Evolutionary conservation across 2,113 vertebrate species (phyloP), one percentile per base, ranked within the genome.

Genomic region (Vimba vimba): DNA sequence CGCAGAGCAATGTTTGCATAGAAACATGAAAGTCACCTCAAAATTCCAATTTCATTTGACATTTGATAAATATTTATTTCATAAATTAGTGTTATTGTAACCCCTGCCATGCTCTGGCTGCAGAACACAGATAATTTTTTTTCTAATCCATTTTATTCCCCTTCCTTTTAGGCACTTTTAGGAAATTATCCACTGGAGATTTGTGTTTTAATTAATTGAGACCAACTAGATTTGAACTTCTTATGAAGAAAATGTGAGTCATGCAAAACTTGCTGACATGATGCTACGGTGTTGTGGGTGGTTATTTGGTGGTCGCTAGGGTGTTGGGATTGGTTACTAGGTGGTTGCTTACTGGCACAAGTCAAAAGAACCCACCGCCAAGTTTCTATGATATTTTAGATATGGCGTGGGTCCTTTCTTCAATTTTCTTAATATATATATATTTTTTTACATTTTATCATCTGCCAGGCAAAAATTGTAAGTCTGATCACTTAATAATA

Each of bases 41-140:
- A 79, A 74, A 55, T 86, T n/a, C 66, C 55, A 86, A 33, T 73
- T 83, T 39, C 17, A 52, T 78, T 82, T 83, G 84, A 83, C 79
- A 86, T 88, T 86, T 83, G 27, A 82, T 82, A 64, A 82, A 52
- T 86, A 52, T 78, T 78, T 68, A 88, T 85, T 77, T 85, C 23
- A 71, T 52, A 59, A 55, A 71, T 78, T 36, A 82, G 25, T 13
- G 74, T 68, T 57, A 17, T 66, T 36, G 43, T 83, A 82, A 55
- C 27, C 71, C 13, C 30, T 13, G 69, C 27, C 69, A 75, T 75
- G 25, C 69, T 62, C 55, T 73, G 52, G n/a, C 11, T 50, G 77
- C 84, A 47, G 39, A 80, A 60, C 55, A 33, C 25, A 7, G 47
- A 79, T 19, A 27, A 7, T 85, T 50, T 36, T 66, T 66, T 66